phyloP scores from a whole-genome alignment of 2,113 vertebrate genomes.

The Ahaetulla prasina region DNA sequence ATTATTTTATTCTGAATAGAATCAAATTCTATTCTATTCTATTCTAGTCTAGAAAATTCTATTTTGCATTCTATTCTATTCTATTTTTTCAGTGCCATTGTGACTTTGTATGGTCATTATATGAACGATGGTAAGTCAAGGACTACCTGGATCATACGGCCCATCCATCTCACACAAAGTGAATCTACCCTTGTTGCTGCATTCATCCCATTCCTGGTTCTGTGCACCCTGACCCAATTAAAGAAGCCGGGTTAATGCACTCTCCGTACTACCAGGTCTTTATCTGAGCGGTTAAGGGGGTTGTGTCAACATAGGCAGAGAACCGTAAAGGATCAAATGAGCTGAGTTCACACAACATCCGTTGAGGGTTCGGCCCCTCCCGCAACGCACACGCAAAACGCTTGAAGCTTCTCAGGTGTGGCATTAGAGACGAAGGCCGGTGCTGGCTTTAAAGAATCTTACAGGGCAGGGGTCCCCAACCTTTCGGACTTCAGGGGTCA shows the following conservation, averaged over 20 bases:
- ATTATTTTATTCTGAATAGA: no score
- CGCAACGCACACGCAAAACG: background rate
- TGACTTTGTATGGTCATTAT: no score
- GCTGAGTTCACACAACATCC: background rate
- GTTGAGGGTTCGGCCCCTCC: background rate
- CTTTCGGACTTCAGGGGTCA: no score
- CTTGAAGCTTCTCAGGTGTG: background rate
- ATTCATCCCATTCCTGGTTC: background rate
- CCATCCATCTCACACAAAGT: background rate
- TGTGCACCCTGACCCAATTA: background rate
- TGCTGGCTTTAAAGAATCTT: background rate
- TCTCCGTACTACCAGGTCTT: background rate
- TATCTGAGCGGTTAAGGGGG: background rate
- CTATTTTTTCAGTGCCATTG: no score
- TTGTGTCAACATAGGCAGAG: background rate
- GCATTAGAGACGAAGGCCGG: background rate
- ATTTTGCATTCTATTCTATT: no score
- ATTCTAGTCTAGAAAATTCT: no score
- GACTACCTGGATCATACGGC: no score
- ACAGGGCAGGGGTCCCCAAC: no score
- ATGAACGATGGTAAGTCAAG: no score
- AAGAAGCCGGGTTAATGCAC: background rate
- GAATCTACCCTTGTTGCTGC: background rate
- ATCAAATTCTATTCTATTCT: no score
- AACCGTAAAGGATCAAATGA: background rate